Evolutionary conservation across 1,140 invertebrate genomes (phyloP).

Genomic region (Drosophila simulans): DNA sequence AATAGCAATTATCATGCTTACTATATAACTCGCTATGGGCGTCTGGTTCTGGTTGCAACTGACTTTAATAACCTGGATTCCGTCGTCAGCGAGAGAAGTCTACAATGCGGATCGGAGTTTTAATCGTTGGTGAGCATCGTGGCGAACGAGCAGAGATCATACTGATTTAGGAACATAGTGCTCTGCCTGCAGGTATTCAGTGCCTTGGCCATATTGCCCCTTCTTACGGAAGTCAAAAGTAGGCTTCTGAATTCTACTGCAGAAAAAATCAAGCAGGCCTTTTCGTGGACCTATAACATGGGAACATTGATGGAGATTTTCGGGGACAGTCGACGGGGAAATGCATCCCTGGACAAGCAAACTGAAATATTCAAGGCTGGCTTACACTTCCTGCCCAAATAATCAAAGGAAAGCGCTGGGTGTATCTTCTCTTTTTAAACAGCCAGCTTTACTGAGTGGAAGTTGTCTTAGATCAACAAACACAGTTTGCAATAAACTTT

Average conservation of each 20-base stretch:
- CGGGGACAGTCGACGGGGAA: background rate
- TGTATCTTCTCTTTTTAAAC: too few species aligned
- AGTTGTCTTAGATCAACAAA: too few species aligned
- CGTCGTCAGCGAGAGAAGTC: background rate
- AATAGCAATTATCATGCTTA: conserved; percentile 1
- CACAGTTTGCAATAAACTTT: too few species aligned
- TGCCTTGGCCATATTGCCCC: background rate
- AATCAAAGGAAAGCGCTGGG: too few species aligned
- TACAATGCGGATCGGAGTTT: background rate
- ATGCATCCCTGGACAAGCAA: background rate
- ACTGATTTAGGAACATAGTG: background rate
- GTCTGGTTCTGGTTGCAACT: background rate
- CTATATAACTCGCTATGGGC: background rate
- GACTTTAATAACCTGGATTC: background rate
- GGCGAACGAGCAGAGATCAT: background rate
- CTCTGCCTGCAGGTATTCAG: background rate
- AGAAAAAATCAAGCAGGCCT: background rate
- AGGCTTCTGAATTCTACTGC: background rate
- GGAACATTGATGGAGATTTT: background rate
- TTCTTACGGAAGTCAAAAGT: background rate
- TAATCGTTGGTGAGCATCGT: background rate
- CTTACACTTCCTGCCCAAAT: too few species aligned
- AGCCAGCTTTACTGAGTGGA: too few species aligned
- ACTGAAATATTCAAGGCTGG: too few species aligned
- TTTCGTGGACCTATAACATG: background rate